phyloP scores from a whole-genome alignment of 2,888 invertebrate species.

The Nebria salina region DNA sequence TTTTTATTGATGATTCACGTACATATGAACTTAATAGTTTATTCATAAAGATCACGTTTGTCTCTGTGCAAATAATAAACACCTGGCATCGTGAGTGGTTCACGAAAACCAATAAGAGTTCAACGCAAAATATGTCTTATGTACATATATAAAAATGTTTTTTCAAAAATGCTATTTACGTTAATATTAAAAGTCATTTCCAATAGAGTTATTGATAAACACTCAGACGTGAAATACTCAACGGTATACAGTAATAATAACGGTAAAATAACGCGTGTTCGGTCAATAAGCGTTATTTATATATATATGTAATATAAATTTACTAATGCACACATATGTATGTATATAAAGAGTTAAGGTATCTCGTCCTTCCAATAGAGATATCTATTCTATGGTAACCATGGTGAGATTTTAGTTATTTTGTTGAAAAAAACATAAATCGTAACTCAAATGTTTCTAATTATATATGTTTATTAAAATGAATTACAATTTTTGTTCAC shows the following conservation, averaged over 20 bases:
- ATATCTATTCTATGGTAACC: no score
- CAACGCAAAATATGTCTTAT: background rate
- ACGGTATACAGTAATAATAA: background rate
- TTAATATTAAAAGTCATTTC: background rate
- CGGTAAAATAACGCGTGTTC: background rate
- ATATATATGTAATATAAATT: background rate
- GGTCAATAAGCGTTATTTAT: background rate
- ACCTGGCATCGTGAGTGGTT: background rate
- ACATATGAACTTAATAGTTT: background rate
- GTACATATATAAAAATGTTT: background rate
- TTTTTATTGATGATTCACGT: background rate
- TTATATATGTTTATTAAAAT: no score
- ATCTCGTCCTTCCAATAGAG: no score
- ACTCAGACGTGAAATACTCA: background rate
- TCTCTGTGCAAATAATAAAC: background rate
- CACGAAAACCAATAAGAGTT: background rate
- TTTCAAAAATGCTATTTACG: background rate
- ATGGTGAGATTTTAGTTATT: no score
- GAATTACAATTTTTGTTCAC: no score
- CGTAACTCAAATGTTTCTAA: no score
- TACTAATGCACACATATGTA: background rate
- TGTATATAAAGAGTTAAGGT: background rate
- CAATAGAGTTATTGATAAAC: background rate
- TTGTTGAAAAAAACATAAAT: no score
- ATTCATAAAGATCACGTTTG: background rate